Percentiles rank a stretch among this genome's conserved stretches.
These are phyloP conservation scores for Bibio marci DNA, from an alignment of 2,888 invertebrate species.

Conservation along the genomic window DNA sequence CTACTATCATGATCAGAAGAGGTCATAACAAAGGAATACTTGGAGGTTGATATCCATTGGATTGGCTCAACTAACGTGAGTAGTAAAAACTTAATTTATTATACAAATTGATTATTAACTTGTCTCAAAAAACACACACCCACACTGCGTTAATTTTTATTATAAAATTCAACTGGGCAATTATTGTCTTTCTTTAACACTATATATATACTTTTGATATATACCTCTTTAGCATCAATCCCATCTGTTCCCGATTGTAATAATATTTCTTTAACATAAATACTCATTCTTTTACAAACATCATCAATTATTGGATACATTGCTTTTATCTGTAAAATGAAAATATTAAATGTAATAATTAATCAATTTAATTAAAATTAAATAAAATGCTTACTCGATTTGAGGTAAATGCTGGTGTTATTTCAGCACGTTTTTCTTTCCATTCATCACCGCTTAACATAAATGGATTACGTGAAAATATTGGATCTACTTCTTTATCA, in stretches of 20 bases:
- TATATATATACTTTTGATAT: too few species aligned
- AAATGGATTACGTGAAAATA: slow-evolving; percentile 18
- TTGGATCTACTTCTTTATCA: slow-evolving; percentile 12
- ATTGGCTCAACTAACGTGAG: too few species aligned
- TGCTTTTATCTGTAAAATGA: slow-evolving; percentile 23
- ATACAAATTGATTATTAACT: too few species aligned
- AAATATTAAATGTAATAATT: too few species aligned
- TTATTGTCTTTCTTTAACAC: too few species aligned
- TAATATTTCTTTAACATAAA: slow-evolving; percentile 22
- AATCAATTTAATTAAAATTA: not conserved
- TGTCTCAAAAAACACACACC: too few species aligned
- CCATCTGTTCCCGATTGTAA: slow-evolving; percentile 18
- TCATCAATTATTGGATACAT: slow-evolving; percentile 31
- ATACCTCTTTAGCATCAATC: slow-evolving; percentile 28
- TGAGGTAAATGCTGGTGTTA: slow-evolving; percentile 13
- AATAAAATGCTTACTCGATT: slow-evolving; percentile 5
- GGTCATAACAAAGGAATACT: too few species aligned
- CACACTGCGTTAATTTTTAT: too few species aligned
- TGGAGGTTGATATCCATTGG: too few species aligned
- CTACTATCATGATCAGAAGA: too few species aligned
- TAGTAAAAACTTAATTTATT: too few species aligned
- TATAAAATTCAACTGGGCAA: too few species aligned
- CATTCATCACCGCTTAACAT: slow-evolving; percentile 15
- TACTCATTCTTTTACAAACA: slow-evolving; percentile 26
- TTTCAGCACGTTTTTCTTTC: slow-evolving; percentile 15